Evolutionary conservation across 2,888 invertebrate genomes (phyloP).

Genomic region (Phorcus lineatus): DNA sequence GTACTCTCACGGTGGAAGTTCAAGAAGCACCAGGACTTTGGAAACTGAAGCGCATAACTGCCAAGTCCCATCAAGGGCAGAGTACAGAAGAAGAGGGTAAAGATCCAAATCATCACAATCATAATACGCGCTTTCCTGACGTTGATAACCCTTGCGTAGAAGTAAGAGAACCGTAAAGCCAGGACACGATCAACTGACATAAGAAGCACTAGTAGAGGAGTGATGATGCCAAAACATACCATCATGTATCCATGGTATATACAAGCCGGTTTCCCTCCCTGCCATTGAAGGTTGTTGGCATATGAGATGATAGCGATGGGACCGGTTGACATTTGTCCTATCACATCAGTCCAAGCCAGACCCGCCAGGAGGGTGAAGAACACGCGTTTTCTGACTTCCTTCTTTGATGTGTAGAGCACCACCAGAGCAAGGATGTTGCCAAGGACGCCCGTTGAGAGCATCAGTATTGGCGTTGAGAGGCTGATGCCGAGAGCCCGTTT

Average conservation of each 20-base stretch:
- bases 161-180: slow-evolving; percentile 71
- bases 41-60: slow-evolving; percentile 72
- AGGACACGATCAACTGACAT: slow-evolving; percentile 74
- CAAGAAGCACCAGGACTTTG: slow-evolving; percentile 74
- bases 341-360: slow-evolving; percentile 74
- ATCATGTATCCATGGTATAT: slow-evolving; percentile 74
- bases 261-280: slow-evolving; percentile 70
- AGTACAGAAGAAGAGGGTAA: slow-evolving; percentile 63
- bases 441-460: slow-evolving; percentile 62
- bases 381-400: slow-evolving; percentile 67
- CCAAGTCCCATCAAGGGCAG: slow-evolving; percentile 72
- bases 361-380: slow-evolving; percentile 72
- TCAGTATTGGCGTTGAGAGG: slow-evolving; percentile 61
- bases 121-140: slow-evolving; percentile 58
- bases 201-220: slow-evolving; percentile 72
- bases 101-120: slow-evolving; percentile 57
- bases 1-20: slow-evolving; percentile 67
- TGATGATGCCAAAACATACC: slow-evolving; percentile 72
- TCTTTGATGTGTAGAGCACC: slow-evolving; percentile 66
- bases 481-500: slow-evolving; percentile 53
- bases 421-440: slow-evolving; percentile 74
- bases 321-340: slow-evolving; percentile 71
- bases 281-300: slow-evolving; percentile 68
- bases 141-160: slow-evolving; percentile 66
- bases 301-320: slow-evolving; percentile 68